Evolutionary conservation across 2,797 vertebrate genomes (phyloP), one percentile per base, ranked within the genome.

Genomic region (Cossypha caffra): DNA sequence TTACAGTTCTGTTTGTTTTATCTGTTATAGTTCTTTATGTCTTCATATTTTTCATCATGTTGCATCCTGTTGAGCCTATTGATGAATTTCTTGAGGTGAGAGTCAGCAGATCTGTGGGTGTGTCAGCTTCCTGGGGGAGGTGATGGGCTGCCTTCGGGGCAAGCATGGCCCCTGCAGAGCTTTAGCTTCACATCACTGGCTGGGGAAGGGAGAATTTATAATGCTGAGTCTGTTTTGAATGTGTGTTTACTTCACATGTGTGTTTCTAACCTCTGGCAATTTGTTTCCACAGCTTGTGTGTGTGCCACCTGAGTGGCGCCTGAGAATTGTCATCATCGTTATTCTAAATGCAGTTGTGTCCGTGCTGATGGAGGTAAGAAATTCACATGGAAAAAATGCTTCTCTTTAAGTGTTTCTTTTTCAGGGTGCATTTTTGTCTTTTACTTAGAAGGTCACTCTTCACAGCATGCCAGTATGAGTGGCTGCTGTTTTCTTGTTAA

Each of bases 11-110:
- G 37, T 99, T 99, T 95, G 97, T 99, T 90, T 8, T 98, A 78
- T 99, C 98, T 72, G 94, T 98, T 84, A 48, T 98, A 85, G 79
- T 96, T 96, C 98, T 99, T 72, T 99, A 98, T 85, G 47, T 97
- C 95, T 99, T 99, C 97, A 98, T 99, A 77, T 96, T 99, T 59
- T 98, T 99, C 98, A 98, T 99, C 98, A 98, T 99, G 98, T 98
- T 99, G 96, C 93, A 98, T 96, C 99, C 98, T 20, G 84, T 98
- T 75, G 80, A 98, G 83, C 72, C 95, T 73, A 97, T 99, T 50
- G 98, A 99, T 3, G 2, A 77, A 1, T 98, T 98, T 98, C 97
- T 99, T 74, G 98, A 99, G 99, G 99, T 99, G 98, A 97, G 98
- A 52, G 29, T 67, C 42, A 38, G n/a, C 18, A 25, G 38, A 15